These are phyloP conservation scores for Drosophila formosana DNA, from an alignment of 2,888 invertebrate species.

Conservation along the genomic window DNA sequence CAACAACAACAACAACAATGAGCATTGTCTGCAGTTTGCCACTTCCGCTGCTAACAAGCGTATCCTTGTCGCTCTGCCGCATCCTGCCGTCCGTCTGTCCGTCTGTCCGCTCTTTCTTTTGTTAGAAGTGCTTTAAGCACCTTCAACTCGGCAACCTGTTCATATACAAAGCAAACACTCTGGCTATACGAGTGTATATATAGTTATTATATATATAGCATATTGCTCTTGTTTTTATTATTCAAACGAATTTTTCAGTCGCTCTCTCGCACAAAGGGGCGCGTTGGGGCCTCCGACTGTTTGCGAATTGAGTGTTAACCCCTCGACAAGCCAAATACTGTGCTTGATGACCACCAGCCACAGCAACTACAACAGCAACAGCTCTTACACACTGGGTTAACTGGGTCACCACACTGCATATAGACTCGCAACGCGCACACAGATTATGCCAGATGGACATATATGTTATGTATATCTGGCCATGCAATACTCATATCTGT, in stretches of 20 bases:
- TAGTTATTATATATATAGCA: conserved; percentile 1
- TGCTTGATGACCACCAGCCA: conserved; percentile 47
- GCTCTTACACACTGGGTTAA: conserved; percentile 42
- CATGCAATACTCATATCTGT: conserved; percentile 8
- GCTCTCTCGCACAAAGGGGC: conserved; percentile 5
- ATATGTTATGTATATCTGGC: conserved; percentile 1
- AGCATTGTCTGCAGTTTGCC: conserved; percentile 52
- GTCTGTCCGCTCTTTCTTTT: background rate
- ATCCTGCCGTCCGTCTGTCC: background rate
- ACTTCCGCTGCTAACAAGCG: conserved; percentile 74
- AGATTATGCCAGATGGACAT: conserved; percentile 34
- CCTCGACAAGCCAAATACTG: conserved; percentile 27
- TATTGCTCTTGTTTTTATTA: conserved; percentile 17
- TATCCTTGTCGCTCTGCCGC: conserved; percentile 54
- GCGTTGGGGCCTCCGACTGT: conserved; percentile 52
- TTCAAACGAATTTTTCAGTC: conserved; percentile 35
- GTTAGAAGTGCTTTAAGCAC: conserved; percentile 30
- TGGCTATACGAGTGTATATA: background rate
- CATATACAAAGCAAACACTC: conserved; percentile 7
- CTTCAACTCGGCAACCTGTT: conserved; percentile 48
- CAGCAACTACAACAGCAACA: conserved; percentile 2
- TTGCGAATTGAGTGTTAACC: conserved; percentile 74
- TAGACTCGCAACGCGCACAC: background rate
- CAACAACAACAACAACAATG: conserved; percentile 21
- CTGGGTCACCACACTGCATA: conserved; percentile 46